These are phyloP conservation scores for Etheostoma nigrum DNA, from an alignment of 2,797 vertebrate species.

Conservation along the genomic window DNA sequence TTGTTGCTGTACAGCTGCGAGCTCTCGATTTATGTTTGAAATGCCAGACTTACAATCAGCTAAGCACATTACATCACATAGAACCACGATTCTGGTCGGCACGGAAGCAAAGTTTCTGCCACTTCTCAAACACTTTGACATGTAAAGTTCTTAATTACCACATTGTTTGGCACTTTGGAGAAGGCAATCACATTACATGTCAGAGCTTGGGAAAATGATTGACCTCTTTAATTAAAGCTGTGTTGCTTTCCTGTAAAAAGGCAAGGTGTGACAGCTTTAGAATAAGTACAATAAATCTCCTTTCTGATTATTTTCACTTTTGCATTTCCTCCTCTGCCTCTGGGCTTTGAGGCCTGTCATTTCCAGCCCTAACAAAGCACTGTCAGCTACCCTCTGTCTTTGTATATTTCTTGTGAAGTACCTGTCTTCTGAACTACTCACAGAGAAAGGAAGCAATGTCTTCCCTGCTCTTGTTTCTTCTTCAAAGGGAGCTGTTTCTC, in stretches of 20 bases:
- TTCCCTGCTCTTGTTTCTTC: conserved; percentile 71
- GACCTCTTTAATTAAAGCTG: conserved; percentile 81
- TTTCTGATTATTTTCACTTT: conserved; percentile 74
- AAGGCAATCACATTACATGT: conserved; percentile 62
- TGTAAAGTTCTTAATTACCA: conserved; percentile 68
- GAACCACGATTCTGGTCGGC: not conserved
- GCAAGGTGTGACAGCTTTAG: conserved; percentile 73
- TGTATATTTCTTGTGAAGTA: conserved; percentile 81
- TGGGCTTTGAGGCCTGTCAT: conserved; percentile 75
- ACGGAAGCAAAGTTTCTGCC: conserved; percentile 19
- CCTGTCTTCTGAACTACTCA: conserved; percentile 72
- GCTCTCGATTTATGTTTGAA: conserved; percentile 21
- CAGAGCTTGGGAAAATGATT: conserved; percentile 71
- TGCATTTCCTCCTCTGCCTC: conserved; percentile 61
- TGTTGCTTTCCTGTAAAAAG: conserved; percentile 67
- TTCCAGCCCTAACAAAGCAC: conserved; percentile 75
- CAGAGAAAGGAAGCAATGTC: conserved; percentile 66
- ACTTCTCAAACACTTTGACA: conserved; percentile 38
- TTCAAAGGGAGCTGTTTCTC: conserved; percentile 77
- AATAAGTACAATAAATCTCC: conserved; percentile 79
- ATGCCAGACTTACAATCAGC: not conserved
- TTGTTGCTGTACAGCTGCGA: not conserved
- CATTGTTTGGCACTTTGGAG: conserved; percentile 52
- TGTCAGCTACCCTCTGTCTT: conserved; percentile 79
- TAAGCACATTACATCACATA: not conserved